These are phyloP conservation scores for Tachina lurida DNA, from an alignment of 2,888 invertebrate species.

Conservation along the genomic window DNA sequence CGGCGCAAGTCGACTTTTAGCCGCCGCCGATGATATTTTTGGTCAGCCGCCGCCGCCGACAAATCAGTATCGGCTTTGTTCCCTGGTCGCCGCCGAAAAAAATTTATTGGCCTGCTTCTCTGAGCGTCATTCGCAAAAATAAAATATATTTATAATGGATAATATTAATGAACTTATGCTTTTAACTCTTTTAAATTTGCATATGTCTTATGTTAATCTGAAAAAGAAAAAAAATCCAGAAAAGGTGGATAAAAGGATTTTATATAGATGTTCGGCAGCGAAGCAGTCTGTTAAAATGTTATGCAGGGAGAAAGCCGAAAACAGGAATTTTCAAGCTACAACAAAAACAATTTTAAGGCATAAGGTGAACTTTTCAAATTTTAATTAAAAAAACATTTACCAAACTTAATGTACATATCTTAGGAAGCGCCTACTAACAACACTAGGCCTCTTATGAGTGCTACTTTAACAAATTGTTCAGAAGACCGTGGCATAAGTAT, in stretches of 20 bases:
- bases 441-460: neutral
- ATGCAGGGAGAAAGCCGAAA: neutral
- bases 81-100: too few relatives aligned
- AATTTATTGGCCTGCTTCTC: too few relatives aligned
- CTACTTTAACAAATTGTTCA: neutral
- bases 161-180: conserved; percentile 34
- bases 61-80: too few relatives aligned
- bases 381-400: neutral
- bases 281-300: neutral
- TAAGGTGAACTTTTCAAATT: neutral
- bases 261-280: neutral
- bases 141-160: neutral
- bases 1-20: too few relatives aligned
- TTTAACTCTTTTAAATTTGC: conserved; percentile 50
- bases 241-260: neutral
- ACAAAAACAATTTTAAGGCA: neutral
- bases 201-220: conserved; percentile 28
- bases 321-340: neutral
- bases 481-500: neutral
- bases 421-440: neutral
- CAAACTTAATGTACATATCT: neutral
- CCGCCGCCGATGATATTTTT: too few relatives aligned
- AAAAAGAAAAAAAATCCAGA: neutral
- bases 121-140: neutral
- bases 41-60: too few relatives aligned